These are phyloP conservation scores for Ictalurus furcatus DNA, from an alignment of 2,113 vertebrate genomes.

Conservation along the genomic window DNA sequence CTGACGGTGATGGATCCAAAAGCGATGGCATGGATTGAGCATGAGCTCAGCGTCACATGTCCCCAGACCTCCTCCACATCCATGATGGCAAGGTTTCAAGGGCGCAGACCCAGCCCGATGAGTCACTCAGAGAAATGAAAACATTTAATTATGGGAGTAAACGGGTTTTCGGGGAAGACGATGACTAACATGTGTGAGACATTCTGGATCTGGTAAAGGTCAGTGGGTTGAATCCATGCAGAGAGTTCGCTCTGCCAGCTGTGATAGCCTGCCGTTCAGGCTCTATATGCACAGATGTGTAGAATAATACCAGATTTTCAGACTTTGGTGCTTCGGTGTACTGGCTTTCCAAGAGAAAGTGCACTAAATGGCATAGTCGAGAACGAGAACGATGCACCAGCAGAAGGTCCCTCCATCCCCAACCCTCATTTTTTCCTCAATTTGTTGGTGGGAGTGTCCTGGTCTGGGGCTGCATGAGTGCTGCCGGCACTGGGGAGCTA, in stretches of 20 bases:
- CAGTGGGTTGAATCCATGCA: slow-evolving; percentile 45
- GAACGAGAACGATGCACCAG: not conserved
- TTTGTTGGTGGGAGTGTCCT: too few relatives aligned
- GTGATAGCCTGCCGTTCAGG: not conserved
- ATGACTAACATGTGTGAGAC: slow-evolving; percentile 49
- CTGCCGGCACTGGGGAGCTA: too few relatives aligned
- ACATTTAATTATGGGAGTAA: slow-evolving; percentile 53
- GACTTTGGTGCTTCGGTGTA: not conserved
- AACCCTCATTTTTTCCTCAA: too few relatives aligned
- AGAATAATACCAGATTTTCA: not conserved
- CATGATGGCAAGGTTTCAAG: slow-evolving; percentile 20
- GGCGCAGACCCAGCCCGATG: slow-evolving; percentile 11
- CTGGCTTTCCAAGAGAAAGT: not conserved
- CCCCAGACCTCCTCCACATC: slow-evolving; percentile 15
- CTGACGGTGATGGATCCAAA: not conserved
- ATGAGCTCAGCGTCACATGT: slow-evolving; percentile 8
- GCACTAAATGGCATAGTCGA: not conserved
- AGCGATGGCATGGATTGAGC: not conserved
- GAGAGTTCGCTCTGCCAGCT: slow-evolving; percentile 24
- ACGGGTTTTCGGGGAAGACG: slow-evolving; percentile 39
- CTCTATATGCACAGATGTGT: slow-evolving; percentile 18
- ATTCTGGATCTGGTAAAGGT: slow-evolving; percentile 48
- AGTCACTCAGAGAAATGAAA: slow-evolving; percentile 51
- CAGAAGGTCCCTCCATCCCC: not conserved
- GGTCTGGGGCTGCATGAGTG: too few relatives aligned